These are phyloP conservation scores for Galaxias olidus DNA, from an alignment of 2,797 vertebrate genomes.

Conservation along the genomic window DNA sequence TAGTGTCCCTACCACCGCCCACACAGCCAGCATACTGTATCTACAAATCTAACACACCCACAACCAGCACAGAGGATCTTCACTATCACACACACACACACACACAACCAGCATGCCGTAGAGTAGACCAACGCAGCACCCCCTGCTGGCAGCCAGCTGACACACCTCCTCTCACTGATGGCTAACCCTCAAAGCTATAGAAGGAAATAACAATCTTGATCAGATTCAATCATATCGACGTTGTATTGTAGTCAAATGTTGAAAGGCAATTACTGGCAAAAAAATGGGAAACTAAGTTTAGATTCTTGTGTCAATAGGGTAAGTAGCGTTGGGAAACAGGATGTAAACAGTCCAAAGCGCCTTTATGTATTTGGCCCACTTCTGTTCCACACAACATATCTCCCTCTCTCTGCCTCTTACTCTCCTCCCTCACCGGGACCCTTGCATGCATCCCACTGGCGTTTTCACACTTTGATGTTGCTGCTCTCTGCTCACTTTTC, in stretches of 20 bases:
- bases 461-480: conserved; percentile 33
- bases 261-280: too few relatives aligned
- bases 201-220: not conserved
- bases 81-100: not conserved
- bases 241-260: too few relatives aligned
- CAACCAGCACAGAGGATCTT: too few relatives aligned
- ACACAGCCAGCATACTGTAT: too few relatives aligned
- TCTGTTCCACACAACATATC: too few relatives aligned
- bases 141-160: conserved; percentile 70
- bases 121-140: conserved; percentile 65
- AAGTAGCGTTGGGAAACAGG: too few relatives aligned
- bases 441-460: conserved; percentile 1
- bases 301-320: too few relatives aligned
- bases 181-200: not conserved
- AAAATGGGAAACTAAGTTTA: too few relatives aligned
- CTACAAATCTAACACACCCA: too few relatives aligned
- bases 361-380: conserved; percentile 12
- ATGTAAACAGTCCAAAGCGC: too few relatives aligned
- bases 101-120: not conserved
- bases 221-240: too few relatives aligned
- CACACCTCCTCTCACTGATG: conserved; percentile 38
- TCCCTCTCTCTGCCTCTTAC: conserved; percentile 31
- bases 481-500: conserved; percentile 57
- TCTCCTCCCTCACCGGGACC: conserved; percentile 37
- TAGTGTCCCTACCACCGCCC: too few relatives aligned